phyloP scores from a whole-genome alignment of 2,888 invertebrate genomes.

The Andricus quercusramuli region DNA sequence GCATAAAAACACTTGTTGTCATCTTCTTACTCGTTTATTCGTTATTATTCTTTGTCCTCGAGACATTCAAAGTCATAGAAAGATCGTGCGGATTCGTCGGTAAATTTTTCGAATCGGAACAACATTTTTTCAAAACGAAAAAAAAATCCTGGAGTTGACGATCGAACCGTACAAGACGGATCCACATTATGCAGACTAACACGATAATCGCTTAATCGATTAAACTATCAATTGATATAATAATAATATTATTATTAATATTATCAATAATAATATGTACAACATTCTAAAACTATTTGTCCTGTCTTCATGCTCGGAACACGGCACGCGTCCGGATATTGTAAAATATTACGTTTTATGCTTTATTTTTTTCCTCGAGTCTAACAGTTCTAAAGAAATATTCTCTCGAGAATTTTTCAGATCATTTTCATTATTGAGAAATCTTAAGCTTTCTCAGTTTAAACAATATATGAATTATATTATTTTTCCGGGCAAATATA shows the following conservation, averaged over 20 bases:
- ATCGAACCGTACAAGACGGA: slow-evolving; percentile 71
- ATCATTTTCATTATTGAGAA: neutral
- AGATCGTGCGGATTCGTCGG: slow-evolving; percentile 8
- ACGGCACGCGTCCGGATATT: slow-evolving; percentile 63
- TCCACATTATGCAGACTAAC: slow-evolving; percentile 72
- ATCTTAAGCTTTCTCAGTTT: neutral
- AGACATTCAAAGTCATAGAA: slow-evolving; percentile 29
- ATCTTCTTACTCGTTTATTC: neutral
- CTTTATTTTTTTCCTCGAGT: slow-evolving; percentile 30
- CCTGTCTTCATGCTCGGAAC: slow-evolving; percentile 66
- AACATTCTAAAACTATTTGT: slow-evolving; percentile 69
- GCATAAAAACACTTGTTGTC: slow-evolving; percentile 6
- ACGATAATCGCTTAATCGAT: slow-evolving; percentile 72
- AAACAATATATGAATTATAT: no score
- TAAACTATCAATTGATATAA: slow-evolving; percentile 74
- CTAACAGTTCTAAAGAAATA: slow-evolving; percentile 51
- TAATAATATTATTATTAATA: slow-evolving; percentile 71
- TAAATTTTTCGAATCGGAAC: slow-evolving; percentile 9
- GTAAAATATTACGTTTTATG: slow-evolving; percentile 37
- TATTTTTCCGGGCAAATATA: no score
- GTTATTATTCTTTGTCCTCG: slow-evolving; percentile 11
- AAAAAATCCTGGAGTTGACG: slow-evolving; percentile 39
- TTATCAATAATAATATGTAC: slow-evolving; percentile 75
- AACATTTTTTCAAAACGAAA: no score
- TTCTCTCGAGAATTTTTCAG: slow-evolving; percentile 40